Evolutionary conservation across 2,797 vertebrate genomes (phyloP), one percentile per base, ranked within the genome.

Genomic region (Mycteria americana): DNA sequence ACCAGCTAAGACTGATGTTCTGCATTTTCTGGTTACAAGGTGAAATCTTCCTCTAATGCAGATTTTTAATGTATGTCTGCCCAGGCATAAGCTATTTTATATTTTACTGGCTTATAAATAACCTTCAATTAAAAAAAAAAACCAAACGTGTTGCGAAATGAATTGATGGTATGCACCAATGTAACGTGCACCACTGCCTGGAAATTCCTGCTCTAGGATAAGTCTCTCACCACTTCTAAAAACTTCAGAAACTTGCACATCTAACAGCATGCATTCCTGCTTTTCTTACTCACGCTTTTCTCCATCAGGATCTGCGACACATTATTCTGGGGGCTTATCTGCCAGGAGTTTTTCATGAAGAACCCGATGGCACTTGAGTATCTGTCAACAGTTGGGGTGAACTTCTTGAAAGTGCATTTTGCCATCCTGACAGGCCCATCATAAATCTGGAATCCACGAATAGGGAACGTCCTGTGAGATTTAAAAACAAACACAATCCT

Each of bases 381-480:
- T 84, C 98, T 96, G 74, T 97, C 96, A n/a, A 4, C 45, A 48
- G 93, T 95, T 0, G 83, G 91, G 35, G 65, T 87, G 76, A 97
- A 97, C 46, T 97, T 98, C 91, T 89, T 96, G 68, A 97, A 98
- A 51, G 96, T 96, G 69, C 95, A 96, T 82, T 94, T 95, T 51
- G 85, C 76, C 57, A 98, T 92, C 88, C 97, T 94, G 74, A 96
- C 78, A 56, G 97, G 96, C 3, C 92, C 97, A 53, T 97, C 96
- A 56, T 95, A 97, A 88, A 97, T 96, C 93, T 98, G 98, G 87
- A 97, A 97, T n/a, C 97, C 97, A 72, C 30, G 23, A 65, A 97
- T 86, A 59, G 97, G 97, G 73, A 97, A 97, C 0, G 95, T 97
- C 89, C 97, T 97, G 57, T 7, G 51, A 67, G 81, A 79, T 88